phyloP scores from a whole-genome alignment of 2,888 invertebrate species.

The Lithophane socia region DNA sequence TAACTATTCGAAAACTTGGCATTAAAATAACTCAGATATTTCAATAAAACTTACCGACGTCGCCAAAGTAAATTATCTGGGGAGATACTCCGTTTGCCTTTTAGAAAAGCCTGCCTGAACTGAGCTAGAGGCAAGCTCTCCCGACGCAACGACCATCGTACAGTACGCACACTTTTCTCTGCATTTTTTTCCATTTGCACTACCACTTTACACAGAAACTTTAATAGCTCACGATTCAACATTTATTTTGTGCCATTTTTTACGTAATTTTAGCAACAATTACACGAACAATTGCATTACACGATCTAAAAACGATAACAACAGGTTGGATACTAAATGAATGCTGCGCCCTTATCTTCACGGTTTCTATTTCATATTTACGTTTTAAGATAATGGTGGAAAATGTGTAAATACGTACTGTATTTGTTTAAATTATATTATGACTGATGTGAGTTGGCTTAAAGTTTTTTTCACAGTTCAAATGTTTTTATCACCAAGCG shows the following conservation, averaged over 20 bases:
- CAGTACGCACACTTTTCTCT: conserved; percentile 59
- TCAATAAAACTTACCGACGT: conserved; percentile 77
- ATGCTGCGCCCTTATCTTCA: conserved; percentile 67
- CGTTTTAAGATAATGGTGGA: conserved; percentile 69
- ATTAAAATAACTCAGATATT: background rate
- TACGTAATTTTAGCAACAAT: conserved; percentile 24
- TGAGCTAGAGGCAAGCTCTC: conserved; percentile 84
- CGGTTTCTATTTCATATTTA: conserved; percentile 71
- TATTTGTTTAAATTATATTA: conserved; percentile 60
- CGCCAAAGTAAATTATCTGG: conserved; percentile 78
- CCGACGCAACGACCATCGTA: conserved; percentile 80
- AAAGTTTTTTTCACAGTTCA: conserved; percentile 37
- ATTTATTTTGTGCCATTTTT: conserved; percentile 45
- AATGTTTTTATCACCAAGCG: conserved; percentile 48
- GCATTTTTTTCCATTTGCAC: conserved; percentile 67
- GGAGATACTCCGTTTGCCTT: conserved; percentile 77
- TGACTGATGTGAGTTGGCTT: conserved; percentile 52
- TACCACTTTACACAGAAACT: conserved; percentile 46
- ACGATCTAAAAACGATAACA: conserved; percentile 53
- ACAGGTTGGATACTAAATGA: conserved; percentile 62
- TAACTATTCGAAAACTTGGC: background rate
- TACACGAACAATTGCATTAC: conserved; percentile 46
- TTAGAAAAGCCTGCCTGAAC: conserved; percentile 81
- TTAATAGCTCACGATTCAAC: conserved; percentile 30
- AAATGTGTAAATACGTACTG: conserved; percentile 65